Base-by-base conservation (phyloP, 2,888 invertebrate genomes). In the Papilio elwesi region DNA sequence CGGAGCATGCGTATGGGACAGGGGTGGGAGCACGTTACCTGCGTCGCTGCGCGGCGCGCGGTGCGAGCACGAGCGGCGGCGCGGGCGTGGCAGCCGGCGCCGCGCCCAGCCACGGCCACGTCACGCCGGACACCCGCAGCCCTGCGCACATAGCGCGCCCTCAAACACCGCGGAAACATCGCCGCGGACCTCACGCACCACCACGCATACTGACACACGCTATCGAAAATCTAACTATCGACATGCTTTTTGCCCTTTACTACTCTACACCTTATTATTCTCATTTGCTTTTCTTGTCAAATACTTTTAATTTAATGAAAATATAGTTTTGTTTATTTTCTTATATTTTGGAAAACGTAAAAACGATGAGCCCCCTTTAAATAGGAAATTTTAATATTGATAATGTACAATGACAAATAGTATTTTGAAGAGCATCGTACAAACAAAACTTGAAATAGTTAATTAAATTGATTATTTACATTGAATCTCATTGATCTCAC, bases 81-180 rank as follows among this genome's bases (percentile, higher is more conserved):
- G 95, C 94, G 87, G 95, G 93, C 88, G 95, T 92, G 88, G 94
- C 94, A 83, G 94, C 93, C 83, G 94, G 94, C 88, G 94, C 88
- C 87, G 94, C 95, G 92, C 95, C 90, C 91, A 96, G 94, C 96
- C 96, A 96, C 90, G 96, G 96, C 96, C 96, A 96, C 90, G 96
- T 90, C 94, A 95, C 95, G 94, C 96, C 95, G 87, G 96, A 96
- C 93, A 96, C 95, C 91, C 96, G 96, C 94, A 96, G 96, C 94
- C 96, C 96, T 96, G 94, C 90, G 90, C 89, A 91, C 89, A 91
- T 88, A 89, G 82, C 85, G 87, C 88, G 85, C 87, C 85, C 85
- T 87, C 84, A 85, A 83, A 83, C 85, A 80, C 43, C 43, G 43
- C 43, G 43, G 43, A 43, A 43, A 43, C 87, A 43, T 57, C 59